phyloP scores from a whole-genome alignment of 2,113 vertebrate genomes.

The Buteo buteo region DNA sequence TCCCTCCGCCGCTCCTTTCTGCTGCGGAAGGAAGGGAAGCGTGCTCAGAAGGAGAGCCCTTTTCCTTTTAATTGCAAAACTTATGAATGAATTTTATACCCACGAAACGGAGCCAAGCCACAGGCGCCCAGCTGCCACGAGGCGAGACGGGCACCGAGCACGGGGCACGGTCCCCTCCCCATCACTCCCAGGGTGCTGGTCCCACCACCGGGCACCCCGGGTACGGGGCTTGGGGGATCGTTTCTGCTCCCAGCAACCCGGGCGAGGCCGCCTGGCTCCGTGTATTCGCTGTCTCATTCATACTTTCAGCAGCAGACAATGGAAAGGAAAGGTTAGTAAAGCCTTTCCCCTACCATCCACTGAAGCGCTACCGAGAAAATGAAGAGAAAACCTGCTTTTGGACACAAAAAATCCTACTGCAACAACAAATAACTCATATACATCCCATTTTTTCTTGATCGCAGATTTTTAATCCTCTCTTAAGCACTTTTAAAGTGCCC shows the following conservation, averaged over 20 bases:
- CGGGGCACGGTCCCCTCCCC: rapidly evolving
- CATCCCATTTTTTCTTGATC: conserved; percentile 27
- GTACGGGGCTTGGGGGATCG: rapidly evolving
- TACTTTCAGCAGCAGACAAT: rapidly evolving
- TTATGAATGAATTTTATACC: rapidly evolving
- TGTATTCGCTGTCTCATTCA: rapidly evolving
- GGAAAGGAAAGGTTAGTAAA: background rate
- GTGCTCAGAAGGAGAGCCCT: rapidly evolving
- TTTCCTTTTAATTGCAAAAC: background rate
- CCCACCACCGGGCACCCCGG: rapidly evolving
- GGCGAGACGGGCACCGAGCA: rapidly evolving
- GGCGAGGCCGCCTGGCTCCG: rapidly evolving
- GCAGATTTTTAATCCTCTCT: conserved; percentile 48
- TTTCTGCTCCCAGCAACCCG: rapidly evolving
- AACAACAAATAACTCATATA: background rate
- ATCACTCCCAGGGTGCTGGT: rapidly evolving
- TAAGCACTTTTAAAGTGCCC: conserved; percentile 70
- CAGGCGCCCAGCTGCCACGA: rapidly evolving
- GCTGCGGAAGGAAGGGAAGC: background rate
- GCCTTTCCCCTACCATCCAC: background rate
- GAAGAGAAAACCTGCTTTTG: background rate
- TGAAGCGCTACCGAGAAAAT: rapidly evolving
- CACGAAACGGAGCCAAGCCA: rapidly evolving
- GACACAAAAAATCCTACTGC: background rate
- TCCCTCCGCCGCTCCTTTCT: background rate